Evolutionary conservation across 2,888 invertebrate genomes (phyloP).

Genomic region (Anthrax anthrax): DNA sequence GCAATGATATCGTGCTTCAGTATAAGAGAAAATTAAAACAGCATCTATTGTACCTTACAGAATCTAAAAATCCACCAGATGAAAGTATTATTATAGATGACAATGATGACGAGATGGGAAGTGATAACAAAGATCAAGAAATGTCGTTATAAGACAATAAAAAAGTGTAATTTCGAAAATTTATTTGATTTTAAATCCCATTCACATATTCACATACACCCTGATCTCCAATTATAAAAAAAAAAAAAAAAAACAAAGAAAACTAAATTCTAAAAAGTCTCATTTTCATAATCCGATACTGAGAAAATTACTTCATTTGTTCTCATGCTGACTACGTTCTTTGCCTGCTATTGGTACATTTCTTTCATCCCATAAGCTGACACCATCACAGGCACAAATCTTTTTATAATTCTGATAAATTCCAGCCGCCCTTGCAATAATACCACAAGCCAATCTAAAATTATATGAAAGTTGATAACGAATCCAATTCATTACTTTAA

Average conservation of each 20-base stretch:
- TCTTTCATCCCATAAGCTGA: slow-evolving; percentile 77
- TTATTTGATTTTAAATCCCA: background rate
- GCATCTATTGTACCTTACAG: background rate
- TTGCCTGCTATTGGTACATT: slow-evolving; percentile 38
- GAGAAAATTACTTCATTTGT: background rate
- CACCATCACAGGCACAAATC: slow-evolving; percentile 82
- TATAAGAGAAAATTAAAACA: slow-evolving; percentile 23
- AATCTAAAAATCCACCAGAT: background rate
- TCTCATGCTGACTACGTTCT: slow-evolving; percentile 3
- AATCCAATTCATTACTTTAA: background rate
- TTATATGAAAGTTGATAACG: too few relatives aligned
- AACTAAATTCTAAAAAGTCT: background rate
- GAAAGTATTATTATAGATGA: slow-evolving; percentile 8
- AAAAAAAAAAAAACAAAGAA: background rate
- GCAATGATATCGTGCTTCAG: slow-evolving; percentile 26
- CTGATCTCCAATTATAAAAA: background rate
- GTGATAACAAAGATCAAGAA: background rate
- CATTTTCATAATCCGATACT: background rate
- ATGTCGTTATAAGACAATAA: background rate
- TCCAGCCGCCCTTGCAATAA: slow-evolving; percentile 79
- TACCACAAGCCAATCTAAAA: slow-evolving; percentile 62
- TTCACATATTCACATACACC: background rate
- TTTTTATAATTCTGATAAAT: slow-evolving; percentile 74
- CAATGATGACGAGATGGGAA: background rate
- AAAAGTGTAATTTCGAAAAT: too few relatives aligned